phyloP scores from a whole-genome alignment of 2,888 invertebrate species.

The Macrophya alboannulata region DNA sequence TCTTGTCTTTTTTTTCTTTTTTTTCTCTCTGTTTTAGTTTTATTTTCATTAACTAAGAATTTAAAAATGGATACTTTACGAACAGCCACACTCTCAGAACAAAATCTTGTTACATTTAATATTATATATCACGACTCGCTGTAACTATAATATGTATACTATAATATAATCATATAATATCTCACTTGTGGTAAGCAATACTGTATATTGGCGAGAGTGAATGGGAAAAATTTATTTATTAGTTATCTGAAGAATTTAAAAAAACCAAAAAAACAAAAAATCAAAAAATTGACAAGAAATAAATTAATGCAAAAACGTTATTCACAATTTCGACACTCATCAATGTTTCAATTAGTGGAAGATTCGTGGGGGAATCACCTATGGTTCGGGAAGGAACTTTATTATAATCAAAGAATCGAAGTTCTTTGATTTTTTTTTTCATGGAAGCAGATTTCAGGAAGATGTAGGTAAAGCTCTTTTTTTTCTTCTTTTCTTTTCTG shows the following conservation, averaged over 20 bases:
- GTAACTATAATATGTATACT: background rate
- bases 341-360: conserved; percentile 9
- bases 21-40: background rate
- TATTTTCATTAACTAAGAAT: background rate
- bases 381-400: conserved; percentile 18
- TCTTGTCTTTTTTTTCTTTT: background rate
- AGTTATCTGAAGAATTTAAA: background rate
- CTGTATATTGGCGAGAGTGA: conserved; percentile 53
- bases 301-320: background rate
- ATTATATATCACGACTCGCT: background rate
- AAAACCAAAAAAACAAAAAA: background rate
- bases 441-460: conserved; percentile 43
- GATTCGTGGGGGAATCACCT: conserved; percentile 32
- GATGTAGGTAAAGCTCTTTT: background rate
- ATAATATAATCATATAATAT: background rate
- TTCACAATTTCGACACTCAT: conserved; percentile 46
- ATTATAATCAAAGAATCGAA: conserved; percentile 24
- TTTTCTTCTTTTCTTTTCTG: background rate
- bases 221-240: background rate
- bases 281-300: background rate
- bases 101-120: background rate
- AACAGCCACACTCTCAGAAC: conserved; percentile 15
- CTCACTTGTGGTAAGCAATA: conserved; percentile 19
- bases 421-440: background rate
- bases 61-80: conserved; percentile 51